Base-by-base conservation (phyloP, 2,888 invertebrate species). In the Mythimna albipuncta region DNA sequence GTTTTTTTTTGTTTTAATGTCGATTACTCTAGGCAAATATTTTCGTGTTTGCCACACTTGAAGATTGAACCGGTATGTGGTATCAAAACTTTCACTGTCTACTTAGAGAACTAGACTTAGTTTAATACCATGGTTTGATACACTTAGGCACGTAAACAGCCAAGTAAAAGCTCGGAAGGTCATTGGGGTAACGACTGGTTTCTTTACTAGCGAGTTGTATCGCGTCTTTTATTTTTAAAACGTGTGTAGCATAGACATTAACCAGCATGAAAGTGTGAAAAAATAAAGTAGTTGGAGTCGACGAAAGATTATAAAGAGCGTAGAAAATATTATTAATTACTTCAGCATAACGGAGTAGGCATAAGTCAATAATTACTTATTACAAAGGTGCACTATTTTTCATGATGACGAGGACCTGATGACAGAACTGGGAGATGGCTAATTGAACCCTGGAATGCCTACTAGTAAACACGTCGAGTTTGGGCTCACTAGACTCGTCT, bases 91-190 rank as follows among this genome's bases (percentile, higher is more conserved):
- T 78, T 78, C 78, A 79, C 77, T 78, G 57, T 55, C 77, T 57
- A n/a, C 26, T 10, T 38, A 47, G 58, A 66, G 58, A 74, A 74
- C 47, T 73, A 68, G 62, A 65, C 59, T 61, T 21, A 41, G 69
- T 61, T n/a, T 72, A 76, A 65, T 75, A 47, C 32, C 41, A 58
- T 72, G 67, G 78, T 82, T 72, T 71, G 82, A 65, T 82, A 82
- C 52, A 82, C 69, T 79, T 64, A 47, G 38, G 54, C 41, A 64
- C 74, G 74, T 73, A 68, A 72, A 64, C 55, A 11, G 72, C 47
- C 19, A 54, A 74, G 67, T 75, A 54, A 44, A 16, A 69, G 75
- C 59, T 79, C 79, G 65, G 50, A 64, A 79, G 77, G 77, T 78
- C 68, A 79, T 59, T 59, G 69, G 69, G 69, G 26, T 66, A 79